Evolutionary conservation across 1,140 invertebrate species (phyloP).

Genomic region (Drosophila azteca): DNA sequence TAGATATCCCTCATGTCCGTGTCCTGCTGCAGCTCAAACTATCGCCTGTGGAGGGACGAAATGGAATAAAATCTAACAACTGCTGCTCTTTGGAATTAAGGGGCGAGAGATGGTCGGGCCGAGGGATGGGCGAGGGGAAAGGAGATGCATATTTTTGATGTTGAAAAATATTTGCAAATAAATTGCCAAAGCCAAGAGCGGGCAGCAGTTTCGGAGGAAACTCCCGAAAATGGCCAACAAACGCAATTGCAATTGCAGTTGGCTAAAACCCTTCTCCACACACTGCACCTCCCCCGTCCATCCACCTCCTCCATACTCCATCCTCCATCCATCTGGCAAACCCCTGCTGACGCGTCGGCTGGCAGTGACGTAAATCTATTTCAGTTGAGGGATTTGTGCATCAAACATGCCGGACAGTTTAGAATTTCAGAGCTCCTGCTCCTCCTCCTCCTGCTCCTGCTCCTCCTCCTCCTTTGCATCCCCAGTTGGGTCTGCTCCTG

Average conservation of each 20-base stretch:
- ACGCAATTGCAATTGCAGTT: constrained; percentile 50
- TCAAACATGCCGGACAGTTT: constrained; percentile 78
- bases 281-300: neutral
- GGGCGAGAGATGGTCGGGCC: neutral
- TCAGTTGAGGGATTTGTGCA: constrained; percentile 80
- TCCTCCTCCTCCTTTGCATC: neutral
- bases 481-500: neutral
- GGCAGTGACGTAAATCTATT: constrained; percentile 81
- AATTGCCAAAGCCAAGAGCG: constrained; percentile 58
- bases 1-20: too few relatives aligned
- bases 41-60: neutral
- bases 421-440: constrained; percentile 56
- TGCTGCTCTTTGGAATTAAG: constrained; percentile 13
- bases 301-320: neutral
- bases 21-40: too few relatives aligned
- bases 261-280: constrained; percentile 2
- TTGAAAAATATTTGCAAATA: constrained; percentile 78
- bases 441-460: neutral
- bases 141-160: constrained; percentile 68
- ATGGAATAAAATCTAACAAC: constrained; percentile 55
- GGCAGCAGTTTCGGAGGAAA: neutral
- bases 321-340: neutral
- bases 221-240: constrained; percentile 71
- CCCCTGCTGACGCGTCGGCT: constrained; percentile 54
- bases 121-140: constrained; percentile 2